Evolutionary conservation across 2,888 invertebrate genomes (phyloP).

Genomic region (Acanthoscelides obtectus): DNA sequence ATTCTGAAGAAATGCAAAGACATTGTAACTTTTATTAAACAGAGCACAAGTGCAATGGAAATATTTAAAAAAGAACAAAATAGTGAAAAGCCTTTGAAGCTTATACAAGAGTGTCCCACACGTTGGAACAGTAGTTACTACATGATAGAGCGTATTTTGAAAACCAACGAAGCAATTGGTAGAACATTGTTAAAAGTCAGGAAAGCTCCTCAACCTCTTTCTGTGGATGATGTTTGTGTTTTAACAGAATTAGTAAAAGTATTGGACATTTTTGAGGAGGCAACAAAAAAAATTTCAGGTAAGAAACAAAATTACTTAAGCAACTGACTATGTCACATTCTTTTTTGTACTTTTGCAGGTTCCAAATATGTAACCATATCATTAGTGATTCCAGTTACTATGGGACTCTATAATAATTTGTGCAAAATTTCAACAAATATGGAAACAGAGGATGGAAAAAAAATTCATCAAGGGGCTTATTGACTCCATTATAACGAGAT

Average conservation of each 20-base stretch:
- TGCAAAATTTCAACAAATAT: background rate
- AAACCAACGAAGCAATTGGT: slow-evolving; percentile 13
- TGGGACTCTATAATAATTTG: slow-evolving; percentile 9
- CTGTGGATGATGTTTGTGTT: slow-evolving; percentile 10
- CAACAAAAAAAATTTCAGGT: slow-evolving; percentile 17
- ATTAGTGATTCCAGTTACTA: slow-evolving; percentile 10
- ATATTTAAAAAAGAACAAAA: slow-evolving; percentile 13
- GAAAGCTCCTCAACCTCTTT: slow-evolving; percentile 14
- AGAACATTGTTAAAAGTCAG: slow-evolving; percentile 13
- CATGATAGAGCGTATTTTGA: slow-evolving; percentile 14
- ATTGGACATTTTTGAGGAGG: slow-evolving; percentile 14
- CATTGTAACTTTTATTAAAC: slow-evolving; percentile 14
- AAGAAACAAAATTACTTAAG: background rate
- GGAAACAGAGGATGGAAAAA: slow-evolving; percentile 12
- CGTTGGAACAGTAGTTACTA: background rate
- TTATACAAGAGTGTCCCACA: slow-evolving; percentile 3
- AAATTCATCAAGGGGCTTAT: slow-evolving; percentile 4
- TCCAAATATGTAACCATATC: slow-evolving; percentile 10
- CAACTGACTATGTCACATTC: background rate
- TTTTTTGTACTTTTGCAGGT: background rate
- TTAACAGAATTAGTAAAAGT: slow-evolving; percentile 13
- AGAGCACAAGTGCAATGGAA: slow-evolving; percentile 12
- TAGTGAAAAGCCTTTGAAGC: slow-evolving; percentile 8
- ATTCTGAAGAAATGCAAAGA: slow-evolving; percentile 13
- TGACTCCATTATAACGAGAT: background rate